Evolutionary conservation across 2,113 vertebrate species (phyloP), one percentile per base, ranked within the genome.

Genomic region (Elachura formosa): DNA sequence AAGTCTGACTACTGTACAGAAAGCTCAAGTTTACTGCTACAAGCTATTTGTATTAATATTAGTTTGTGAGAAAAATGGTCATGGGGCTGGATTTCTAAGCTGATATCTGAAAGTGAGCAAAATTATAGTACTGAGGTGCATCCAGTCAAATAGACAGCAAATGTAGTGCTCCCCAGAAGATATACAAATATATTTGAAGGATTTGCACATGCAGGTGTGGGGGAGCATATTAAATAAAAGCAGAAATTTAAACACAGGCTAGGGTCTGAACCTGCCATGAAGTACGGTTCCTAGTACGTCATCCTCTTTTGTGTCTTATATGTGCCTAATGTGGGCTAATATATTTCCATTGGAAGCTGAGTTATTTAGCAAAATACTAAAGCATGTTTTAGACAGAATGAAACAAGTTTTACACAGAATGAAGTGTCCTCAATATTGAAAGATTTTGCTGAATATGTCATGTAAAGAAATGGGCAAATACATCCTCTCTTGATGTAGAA

Each of bases 121-220:
- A 85, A 66, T 31, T 54, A 31, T 6, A 46, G 21, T 34, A 45
- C 46, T 1, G 3, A 72, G 26, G 46, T 64, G 3, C 21, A 63
- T 63, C 33, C 38, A 40, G 33, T 55, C 24, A 87, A 78, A 81
- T 14, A 58, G 66, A 55, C 18, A 62, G 26, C 14, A 72, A 40
- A 67, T 41, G 2, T 4, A 74, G 17, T 41, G 52, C 61, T 93
- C 6, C 22, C 22, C 24, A 34, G 36, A 81, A 61, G 33, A 26
- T 21, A 72, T 5, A 25, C 2, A 75, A 38, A 43, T 52, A 2
- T 52, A 13, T 69, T 84, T 56, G 49, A 12, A 66, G 22, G 7
- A 10, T 52, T 48, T 3, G 0, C 41, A 17, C 18, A 14, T 14
- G 16, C 17, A 21, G 2, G 0, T 22, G 19, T 9, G 1, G 3